These are phyloP conservation scores for Tipula confusa DNA, from an alignment of 2,888 invertebrate genomes.

Conservation along the genomic window DNA sequence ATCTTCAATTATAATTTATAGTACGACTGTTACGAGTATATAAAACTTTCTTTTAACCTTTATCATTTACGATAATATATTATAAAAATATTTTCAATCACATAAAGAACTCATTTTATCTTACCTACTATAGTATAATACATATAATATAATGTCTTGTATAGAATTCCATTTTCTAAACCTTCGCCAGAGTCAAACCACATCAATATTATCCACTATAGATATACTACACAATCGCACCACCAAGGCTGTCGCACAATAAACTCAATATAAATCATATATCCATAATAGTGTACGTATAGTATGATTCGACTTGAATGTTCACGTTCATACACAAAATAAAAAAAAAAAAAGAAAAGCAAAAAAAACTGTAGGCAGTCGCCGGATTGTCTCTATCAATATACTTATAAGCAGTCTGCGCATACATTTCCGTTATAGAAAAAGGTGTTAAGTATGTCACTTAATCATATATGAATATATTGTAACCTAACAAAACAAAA, in stretches of 20 bases:
- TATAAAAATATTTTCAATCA: not conserved
- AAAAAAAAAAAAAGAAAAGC: too few species aligned
- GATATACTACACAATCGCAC: not conserved
- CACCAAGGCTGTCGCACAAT: not conserved
- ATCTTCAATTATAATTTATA: not conserved
- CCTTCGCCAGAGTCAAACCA: not conserved
- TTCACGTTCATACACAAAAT: too few species aligned
- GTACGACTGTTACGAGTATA: not conserved
- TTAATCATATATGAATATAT: not conserved
- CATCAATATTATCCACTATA: too few species aligned
- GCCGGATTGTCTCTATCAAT: not conserved
- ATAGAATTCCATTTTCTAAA: not conserved
- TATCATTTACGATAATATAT: not conserved
- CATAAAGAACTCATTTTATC: not conserved
- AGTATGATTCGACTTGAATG: not conserved
- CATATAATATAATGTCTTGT: too few species aligned
- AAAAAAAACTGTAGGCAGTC: constrained; percentile 3
- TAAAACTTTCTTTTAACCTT: constrained; percentile 16
- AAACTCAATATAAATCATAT: too few species aligned
- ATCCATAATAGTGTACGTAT: not conserved
- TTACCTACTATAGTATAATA: too few species aligned
- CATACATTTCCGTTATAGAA: constrained; percentile 9
- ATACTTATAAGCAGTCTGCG: not conserved
- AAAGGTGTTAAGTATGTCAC: not conserved
- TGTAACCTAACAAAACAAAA: not conserved